phyloP scores from a whole-genome alignment of 1,140 invertebrate species.

The Mactra quadrangularis region DNA sequence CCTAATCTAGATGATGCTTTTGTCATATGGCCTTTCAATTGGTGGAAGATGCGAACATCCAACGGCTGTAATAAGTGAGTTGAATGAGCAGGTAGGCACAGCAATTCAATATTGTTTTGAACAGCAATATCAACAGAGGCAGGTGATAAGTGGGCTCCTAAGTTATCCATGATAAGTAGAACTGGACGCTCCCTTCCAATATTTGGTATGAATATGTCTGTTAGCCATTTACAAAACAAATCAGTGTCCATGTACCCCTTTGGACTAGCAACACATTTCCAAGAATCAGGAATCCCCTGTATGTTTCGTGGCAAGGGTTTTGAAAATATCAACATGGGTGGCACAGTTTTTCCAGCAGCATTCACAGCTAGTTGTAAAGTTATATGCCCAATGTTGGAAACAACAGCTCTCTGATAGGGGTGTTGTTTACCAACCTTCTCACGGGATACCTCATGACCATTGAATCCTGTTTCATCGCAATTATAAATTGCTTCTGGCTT shows the following conservation, averaged over 20 bases:
- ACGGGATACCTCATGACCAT: neutral
- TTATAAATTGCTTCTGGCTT: neutral
- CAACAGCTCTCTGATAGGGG: neutral
- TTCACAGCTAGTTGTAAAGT: neutral
- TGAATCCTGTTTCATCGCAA: neutral
- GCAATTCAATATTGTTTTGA: conserved; percentile 55
- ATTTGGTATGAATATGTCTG: neutral
- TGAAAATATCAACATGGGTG: conserved; percentile 4
- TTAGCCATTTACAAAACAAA: neutral
- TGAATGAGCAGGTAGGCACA: conserved; percentile 58
- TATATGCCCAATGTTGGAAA: neutral
- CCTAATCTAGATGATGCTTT: neutral
- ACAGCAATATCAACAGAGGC: conserved; percentile 68
- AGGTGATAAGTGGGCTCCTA: conserved; percentile 76
- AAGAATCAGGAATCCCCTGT: neutral
- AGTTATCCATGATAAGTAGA: conserved; percentile 70
- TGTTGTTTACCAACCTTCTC: conserved; percentile 14
- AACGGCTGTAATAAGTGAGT: conserved; percentile 60
- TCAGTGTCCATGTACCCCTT: neutral
- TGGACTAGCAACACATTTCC: neutral
- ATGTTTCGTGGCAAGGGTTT: neutral
- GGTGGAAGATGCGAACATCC: conserved; percentile 18
- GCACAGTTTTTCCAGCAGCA: neutral
- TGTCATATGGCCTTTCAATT: neutral
- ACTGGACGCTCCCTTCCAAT: conserved; percentile 42